A percentile compares a stretch with the other conserved stretches of the same genome.
Evolutionary conservation across 2,797 vertebrate genomes (phyloP).

Genomic region (Periophthalmus magnuspinnatus): DNA sequence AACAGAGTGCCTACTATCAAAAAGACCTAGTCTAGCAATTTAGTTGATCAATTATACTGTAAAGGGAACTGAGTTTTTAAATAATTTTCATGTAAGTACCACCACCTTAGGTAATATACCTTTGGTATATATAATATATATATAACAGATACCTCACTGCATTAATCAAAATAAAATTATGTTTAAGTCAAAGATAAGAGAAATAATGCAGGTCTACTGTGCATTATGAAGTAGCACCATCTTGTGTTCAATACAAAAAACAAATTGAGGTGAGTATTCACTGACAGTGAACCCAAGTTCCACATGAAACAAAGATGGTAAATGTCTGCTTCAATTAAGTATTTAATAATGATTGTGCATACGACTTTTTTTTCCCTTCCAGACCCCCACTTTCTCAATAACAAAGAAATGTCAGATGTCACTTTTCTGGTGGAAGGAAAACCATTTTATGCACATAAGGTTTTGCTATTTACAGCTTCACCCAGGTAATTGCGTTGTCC

Average conservation of each 20-base stretch:
- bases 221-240: conserved; percentile 36
- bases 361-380: conserved; percentile 14
- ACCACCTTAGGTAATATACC: too few relatives aligned
- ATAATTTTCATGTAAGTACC: too few relatives aligned
- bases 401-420: conserved; percentile 84
- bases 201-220: not conserved
- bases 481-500: conserved; percentile 58
- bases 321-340: not conserved
- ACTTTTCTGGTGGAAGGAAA: conserved; percentile 84
- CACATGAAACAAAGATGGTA: conserved; percentile 3
- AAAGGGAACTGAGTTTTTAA: not conserved
- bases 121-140: too few relatives aligned
- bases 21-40: not conserved
- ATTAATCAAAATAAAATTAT: not conserved
- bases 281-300: not conserved
- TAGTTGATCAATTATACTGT: not conserved
- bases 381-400: conserved; percentile 84
- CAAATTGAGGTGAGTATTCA: too few relatives aligned
- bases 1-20: not conserved
- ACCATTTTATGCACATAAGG: conserved; percentile 84
- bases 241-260: conserved; percentile 28
- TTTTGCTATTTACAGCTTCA: conserved; percentile 81
- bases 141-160: not conserved
- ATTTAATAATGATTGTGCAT: conserved; percentile 6
- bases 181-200: not conserved